These are phyloP conservation scores for Pogonognathellus flavescens DNA, from an alignment of 1,140 invertebrate genomes.

Conservation along the genomic window DNA sequence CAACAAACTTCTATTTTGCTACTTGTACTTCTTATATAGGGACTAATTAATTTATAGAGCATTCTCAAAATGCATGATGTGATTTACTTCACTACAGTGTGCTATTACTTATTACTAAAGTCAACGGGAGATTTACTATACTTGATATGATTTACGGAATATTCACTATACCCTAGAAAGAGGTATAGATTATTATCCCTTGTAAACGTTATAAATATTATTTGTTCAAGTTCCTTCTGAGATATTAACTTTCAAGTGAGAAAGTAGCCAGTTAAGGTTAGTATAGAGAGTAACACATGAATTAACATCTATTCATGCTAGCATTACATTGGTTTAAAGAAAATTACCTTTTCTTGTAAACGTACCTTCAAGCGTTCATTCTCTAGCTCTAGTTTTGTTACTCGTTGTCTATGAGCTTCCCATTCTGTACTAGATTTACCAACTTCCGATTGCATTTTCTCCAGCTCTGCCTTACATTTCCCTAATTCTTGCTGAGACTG, in stretches of 20 bases:
- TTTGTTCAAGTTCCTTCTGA: constrained; percentile 4
- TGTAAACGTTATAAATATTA: neutral
- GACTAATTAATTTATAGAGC: too few relatives aligned
- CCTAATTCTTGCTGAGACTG: constrained; percentile 92
- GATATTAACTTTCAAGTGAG: constrained; percentile 42
- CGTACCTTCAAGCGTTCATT: constrained; percentile 79
- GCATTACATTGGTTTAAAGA: constrained; percentile 48
- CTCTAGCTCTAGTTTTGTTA: constrained; percentile 87
- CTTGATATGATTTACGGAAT: neutral
- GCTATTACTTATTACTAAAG: too few relatives aligned
- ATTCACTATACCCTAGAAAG: neutral
- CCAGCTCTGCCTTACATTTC: constrained; percentile 92
- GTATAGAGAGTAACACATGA: constrained; percentile 1
- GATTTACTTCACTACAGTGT: too few relatives aligned
- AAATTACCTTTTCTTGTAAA: constrained; percentile 40
- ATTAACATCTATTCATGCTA: constrained; percentile 48
- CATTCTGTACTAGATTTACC: constrained; percentile 89
- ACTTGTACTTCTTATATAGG: too few relatives aligned
- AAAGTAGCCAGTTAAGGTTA: constrained; percentile 38
- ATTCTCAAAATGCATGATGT: too few relatives aligned
- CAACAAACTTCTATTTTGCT: neutral
- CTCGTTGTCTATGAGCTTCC: constrained; percentile 88
- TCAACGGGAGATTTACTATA: neutral
- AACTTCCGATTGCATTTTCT: constrained; percentile 90
- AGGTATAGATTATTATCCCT: neutral